A percentile compares a stretch with the other conserved stretches of the same genome.
Conservation (phyloP, 2,113 vertebrate species). For the Sylvia atricapilla region DNA sequence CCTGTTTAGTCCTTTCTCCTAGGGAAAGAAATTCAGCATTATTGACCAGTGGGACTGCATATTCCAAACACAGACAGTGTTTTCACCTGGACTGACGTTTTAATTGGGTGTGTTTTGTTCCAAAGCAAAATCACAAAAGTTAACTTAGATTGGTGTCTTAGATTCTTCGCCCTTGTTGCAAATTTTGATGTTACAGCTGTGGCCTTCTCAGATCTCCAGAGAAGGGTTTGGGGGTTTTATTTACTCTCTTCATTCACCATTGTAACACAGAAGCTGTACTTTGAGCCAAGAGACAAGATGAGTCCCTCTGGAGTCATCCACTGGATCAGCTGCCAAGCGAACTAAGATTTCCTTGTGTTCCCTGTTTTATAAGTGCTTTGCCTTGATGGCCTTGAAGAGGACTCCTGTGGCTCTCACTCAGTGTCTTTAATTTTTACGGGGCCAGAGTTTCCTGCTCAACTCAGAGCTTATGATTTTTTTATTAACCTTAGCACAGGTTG, state of each 20-base stretch:
- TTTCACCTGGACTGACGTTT: background rate
- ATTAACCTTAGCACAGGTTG: background rate
- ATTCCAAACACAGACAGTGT: background rate
- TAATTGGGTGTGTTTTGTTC: background rate
- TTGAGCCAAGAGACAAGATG: background rate
- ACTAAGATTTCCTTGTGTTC: background rate
- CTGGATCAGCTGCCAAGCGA: background rate
- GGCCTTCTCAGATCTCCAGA: background rate
- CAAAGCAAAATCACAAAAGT: background rate
- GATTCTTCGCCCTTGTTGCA: background rate
- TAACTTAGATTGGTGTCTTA: background rate
- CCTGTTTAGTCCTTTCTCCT: background rate
- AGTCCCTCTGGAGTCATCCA: background rate
- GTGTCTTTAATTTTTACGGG: background rate
- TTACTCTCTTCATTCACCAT: background rate
- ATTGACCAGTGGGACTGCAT: background rate
- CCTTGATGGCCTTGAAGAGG: background rate
- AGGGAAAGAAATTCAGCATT: background rate
- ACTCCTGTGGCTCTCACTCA: background rate
- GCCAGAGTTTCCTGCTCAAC: background rate
- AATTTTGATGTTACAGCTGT: background rate
- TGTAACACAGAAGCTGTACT: background rate
- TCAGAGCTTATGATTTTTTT: background rate
- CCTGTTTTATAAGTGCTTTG: background rate
- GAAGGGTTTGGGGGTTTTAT: background rate